These are phyloP conservation scores for Chamaea fasciata DNA, from an alignment of 2,113 vertebrate genomes.

Conservation along the genomic window DNA sequence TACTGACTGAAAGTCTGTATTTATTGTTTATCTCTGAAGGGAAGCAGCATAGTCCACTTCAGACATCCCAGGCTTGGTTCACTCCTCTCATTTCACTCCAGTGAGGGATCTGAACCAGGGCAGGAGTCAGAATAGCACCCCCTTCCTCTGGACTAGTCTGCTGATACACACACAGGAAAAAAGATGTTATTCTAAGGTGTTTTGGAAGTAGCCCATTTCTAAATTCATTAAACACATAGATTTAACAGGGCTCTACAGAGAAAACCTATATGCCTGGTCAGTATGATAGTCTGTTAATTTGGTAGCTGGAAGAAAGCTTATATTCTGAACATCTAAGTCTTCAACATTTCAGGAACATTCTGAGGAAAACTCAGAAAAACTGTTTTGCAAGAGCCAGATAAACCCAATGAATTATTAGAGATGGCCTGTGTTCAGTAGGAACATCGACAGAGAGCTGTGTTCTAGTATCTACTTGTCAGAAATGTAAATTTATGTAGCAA, in stretches of 20 bases:
- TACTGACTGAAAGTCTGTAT: not conserved
- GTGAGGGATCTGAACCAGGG: fast-evolving
- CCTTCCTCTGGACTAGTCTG: not conserved
- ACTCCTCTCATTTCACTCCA: not conserved
- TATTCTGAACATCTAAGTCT: not conserved
- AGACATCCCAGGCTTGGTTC: not conserved
- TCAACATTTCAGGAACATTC: not conserved
- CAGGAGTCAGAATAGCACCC: not conserved
- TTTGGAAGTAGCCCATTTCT: not conserved
- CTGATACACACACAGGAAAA: not conserved
- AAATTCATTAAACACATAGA: not conserved
- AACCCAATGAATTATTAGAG: not conserved
- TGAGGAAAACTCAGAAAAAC: not conserved
- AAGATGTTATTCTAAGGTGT: not conserved
- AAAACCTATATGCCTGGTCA: not conserved
- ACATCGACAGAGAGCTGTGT: not conserved
- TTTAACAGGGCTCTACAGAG: not conserved
- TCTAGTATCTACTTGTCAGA: not conserved
- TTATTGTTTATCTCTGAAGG: not conserved
- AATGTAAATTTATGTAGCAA: not conserved
- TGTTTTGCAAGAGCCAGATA: not conserved
- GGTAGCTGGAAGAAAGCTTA: not conserved
- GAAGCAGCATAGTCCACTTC: not conserved
- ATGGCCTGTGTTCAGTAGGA: not conserved
- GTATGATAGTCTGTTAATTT: not conserved